phyloP scores from a whole-genome alignment of 1,140 invertebrate genomes.

The Sipha flava region DNA sequence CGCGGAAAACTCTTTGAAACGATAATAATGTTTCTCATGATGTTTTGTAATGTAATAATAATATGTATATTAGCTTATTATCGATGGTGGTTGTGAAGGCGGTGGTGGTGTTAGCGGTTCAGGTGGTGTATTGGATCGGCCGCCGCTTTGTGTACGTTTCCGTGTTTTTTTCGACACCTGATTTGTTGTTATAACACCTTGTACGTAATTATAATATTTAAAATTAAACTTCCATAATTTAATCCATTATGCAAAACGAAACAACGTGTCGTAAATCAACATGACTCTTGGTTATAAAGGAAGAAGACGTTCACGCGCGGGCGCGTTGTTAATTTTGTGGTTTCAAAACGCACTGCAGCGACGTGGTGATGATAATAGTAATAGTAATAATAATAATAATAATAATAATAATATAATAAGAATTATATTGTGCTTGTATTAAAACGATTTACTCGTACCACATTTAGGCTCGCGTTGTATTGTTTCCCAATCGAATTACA shows the following conservation, averaged over 20 bases:
- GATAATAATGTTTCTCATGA: too few relatives aligned
- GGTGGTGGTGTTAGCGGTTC: background rate
- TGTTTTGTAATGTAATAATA: background rate
- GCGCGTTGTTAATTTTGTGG: background rate
- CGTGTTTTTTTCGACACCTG: background rate
- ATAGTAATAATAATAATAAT: too few relatives aligned
- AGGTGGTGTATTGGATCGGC: background rate
- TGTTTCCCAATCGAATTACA: background rate
- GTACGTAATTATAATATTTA: slow-evolving; percentile 6
- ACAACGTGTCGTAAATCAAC: slow-evolving; percentile 10
- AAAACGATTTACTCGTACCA: too few relatives aligned
- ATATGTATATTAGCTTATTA: background rate
- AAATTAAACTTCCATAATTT: background rate
- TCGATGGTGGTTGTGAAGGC: too few relatives aligned
- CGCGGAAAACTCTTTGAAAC: background rate
- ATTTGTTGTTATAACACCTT: background rate
- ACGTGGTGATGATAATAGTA: too few relatives aligned
- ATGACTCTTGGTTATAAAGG: background rate
- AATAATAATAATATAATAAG: background rate
- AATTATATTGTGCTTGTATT: too few relatives aligned
- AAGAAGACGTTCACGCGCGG: background rate
- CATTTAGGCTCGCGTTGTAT: too few relatives aligned
- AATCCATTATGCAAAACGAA: background rate
- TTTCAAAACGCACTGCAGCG: background rate
- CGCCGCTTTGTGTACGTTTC: background rate